A percentile compares a stretch with the other conserved stretches of the same genome.
These are phyloP conservation scores for Ursus arctos DNA, from an alignment of 2,113 vertebrate genomes.

Conservation along the genomic window DNA sequence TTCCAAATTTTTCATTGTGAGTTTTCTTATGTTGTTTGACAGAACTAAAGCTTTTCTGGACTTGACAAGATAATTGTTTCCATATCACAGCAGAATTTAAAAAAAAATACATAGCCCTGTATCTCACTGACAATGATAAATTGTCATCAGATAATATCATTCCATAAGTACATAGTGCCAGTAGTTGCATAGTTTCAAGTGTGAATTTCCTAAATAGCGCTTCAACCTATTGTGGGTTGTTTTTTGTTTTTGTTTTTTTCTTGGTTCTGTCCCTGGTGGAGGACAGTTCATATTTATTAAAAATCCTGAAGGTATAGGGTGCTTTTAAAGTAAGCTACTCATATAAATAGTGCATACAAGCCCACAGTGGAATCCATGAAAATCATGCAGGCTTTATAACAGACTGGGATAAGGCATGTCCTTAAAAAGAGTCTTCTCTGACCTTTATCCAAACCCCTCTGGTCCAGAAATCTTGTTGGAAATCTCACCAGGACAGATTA, in stretches of 20 bases:
- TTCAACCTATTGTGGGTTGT: neutral
- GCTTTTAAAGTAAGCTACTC: conserved; percentile 48
- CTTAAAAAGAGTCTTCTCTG: conserved; percentile 15
- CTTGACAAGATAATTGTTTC: conserved; percentile 83
- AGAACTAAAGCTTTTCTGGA: conserved; percentile 71
- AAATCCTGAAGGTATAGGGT: neutral
- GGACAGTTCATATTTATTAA: conserved; percentile 52
- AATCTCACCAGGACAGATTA: conserved; percentile 50
- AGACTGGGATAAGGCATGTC: neutral
- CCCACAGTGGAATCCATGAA: neutral
- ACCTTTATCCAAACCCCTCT: conserved; percentile 56
- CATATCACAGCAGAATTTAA: conserved; percentile 72
- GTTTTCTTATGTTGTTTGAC: conserved; percentile 76
- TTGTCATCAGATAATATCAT: conserved; percentile 78
- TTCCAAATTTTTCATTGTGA: conserved; percentile 61
- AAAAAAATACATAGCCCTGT: conserved; percentile 57
- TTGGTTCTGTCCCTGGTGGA: neutral
- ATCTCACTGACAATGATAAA: conserved; percentile 80
- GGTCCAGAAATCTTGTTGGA: conserved; percentile 46
- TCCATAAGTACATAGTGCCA: conserved; percentile 55
- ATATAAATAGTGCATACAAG: neutral
- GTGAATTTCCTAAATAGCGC: conserved; percentile 70
- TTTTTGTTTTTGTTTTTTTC: neutral
- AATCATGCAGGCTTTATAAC: neutral
- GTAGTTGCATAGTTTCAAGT: conserved; percentile 64